Conservation (phyloP, 92 coral and sea anemone species). For the Galaxea fascicularis region DNA sequence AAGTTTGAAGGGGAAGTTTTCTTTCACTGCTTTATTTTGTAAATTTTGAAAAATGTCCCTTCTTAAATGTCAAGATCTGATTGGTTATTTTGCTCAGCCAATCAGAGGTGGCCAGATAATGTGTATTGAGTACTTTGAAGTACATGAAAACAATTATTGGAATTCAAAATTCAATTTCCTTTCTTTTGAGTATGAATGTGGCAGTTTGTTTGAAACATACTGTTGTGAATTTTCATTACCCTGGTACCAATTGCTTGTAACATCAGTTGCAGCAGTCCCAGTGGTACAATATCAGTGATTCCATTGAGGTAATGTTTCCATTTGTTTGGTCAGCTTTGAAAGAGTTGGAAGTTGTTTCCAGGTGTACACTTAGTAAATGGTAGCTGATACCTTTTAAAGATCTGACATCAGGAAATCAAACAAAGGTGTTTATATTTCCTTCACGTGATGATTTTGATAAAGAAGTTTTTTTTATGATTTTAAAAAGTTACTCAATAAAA, state of each 20-base stretch:
- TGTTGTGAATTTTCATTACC: too few relatives aligned
- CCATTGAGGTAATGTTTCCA: background rate
- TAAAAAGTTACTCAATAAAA: background rate
- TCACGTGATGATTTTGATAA: too few relatives aligned
- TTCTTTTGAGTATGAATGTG: too few relatives aligned
- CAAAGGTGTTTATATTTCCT: background rate
- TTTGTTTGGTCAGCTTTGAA: slow-evolving; percentile 22
- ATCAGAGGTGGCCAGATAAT: slow-evolving; percentile 28
- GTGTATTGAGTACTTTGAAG: background rate
- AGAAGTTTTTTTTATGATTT: too few relatives aligned
- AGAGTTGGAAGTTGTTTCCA: slow-evolving; percentile 5
- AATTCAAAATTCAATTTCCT: background rate
- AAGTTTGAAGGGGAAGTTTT: background rate
- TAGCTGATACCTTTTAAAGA: background rate
- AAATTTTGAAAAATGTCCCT: slow-evolving; percentile 23
- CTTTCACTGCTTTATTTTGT: background rate
- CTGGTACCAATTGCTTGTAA: too few relatives aligned
- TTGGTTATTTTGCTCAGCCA: slow-evolving; percentile 45
- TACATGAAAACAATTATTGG: background rate
- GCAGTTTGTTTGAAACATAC: too few relatives aligned
- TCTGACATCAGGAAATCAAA: background rate
- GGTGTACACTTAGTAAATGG: slow-evolving; percentile 4
- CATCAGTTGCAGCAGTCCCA: too few relatives aligned
- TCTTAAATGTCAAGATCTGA: slow-evolving; percentile 67
- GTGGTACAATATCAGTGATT: background rate